Evolutionary conservation across 2,888 invertebrate genomes (phyloP).

Genomic region (Heliconius cydno): DNA sequence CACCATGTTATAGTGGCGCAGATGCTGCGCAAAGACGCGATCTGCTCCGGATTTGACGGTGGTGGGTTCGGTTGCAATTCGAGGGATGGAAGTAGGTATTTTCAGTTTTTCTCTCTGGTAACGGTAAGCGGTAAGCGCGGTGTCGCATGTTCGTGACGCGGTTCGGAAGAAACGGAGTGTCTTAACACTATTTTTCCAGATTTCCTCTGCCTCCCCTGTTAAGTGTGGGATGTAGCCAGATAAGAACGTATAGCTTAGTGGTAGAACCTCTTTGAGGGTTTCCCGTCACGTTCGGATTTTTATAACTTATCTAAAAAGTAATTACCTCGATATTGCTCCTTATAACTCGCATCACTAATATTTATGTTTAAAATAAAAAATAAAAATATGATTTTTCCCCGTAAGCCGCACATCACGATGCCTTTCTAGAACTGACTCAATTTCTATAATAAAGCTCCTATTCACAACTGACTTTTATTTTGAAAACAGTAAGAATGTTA

Average conservation of each 20-base stretch:
- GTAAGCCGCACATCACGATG: slow-evolving; percentile 8
- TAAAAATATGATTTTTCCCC: slow-evolving; percentile 46
- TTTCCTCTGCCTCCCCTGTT: neutral
- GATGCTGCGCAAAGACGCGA: too few relatives aligned
- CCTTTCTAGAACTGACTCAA: neutral
- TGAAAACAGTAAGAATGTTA: slow-evolving; percentile 24
- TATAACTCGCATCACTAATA: slow-evolving; percentile 48
- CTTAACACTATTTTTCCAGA: neutral
- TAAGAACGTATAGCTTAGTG: too few relatives aligned
- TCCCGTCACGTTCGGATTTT: neutral
- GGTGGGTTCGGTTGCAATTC: too few relatives aligned
- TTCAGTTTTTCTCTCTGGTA: neutral
- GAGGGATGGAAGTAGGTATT: neutral
- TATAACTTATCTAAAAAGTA: neutral
- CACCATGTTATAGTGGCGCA: too few relatives aligned
- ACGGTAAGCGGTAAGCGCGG: neutral
- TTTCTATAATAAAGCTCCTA: neutral
- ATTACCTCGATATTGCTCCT: slow-evolving; percentile 69
- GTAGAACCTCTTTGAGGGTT: neutral
- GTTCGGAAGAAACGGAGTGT: neutral
- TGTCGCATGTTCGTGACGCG: too few relatives aligned
- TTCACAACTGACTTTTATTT: slow-evolving; percentile 4
- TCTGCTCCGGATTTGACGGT: too few relatives aligned
- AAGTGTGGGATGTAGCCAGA: neutral
- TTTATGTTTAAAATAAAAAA: slow-evolving; percentile 28